Evolutionary conservation across 2,888 invertebrate genomes (phyloP), one percentile per base, ranked within the genome.

Genomic region (Creontiades dilutus): DNA sequence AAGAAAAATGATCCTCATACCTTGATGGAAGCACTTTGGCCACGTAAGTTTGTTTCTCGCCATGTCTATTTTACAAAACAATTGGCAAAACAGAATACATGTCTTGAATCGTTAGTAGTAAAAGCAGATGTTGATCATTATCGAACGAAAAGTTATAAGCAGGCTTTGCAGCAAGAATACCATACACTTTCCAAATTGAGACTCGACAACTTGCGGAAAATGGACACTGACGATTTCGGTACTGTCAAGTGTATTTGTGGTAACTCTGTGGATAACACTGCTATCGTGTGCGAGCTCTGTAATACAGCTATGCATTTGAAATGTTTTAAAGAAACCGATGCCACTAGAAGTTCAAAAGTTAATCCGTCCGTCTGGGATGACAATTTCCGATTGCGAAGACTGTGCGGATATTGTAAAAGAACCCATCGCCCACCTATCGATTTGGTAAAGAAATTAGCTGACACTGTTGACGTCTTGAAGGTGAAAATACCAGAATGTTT

Each of bases 401-500:
- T 91, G 19, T 91, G 91, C 52, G 85, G 86, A 27, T 91, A 86
- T 68, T 91, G 91, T 68, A 89, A 89, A 61, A 88, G 91, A 48
- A 90, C 91, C 5, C 90, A 91, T 19, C 90, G 91, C 23, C 91
- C 91, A 14, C 48, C 61, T 19, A 48, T 90, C 14, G 78, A 89
- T 37, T 55, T 48, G 4, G 52, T 91, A 2, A 28, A 47, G 47
- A 87, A 61, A 37, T 48, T 90, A 37, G 78, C 57, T 27, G 46
- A 68, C 16, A 75, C 86, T n/a, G 78, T 82, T 47, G 86, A 78
- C 14, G 82, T 80, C 13, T 14, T 91, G 47, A 75, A 68, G 55
- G 76, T 91, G 47, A 91, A 91, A 90, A 76, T 91, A 61, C 91
- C 91, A n/a, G 91, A 91, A 88, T 90, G 89, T 75, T 88, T 68